Evolutionary conservation across 2,888 invertebrate genomes (phyloP), one percentile per base, ranked within the genome.

Genomic region (Hipparchia semele): DNA sequence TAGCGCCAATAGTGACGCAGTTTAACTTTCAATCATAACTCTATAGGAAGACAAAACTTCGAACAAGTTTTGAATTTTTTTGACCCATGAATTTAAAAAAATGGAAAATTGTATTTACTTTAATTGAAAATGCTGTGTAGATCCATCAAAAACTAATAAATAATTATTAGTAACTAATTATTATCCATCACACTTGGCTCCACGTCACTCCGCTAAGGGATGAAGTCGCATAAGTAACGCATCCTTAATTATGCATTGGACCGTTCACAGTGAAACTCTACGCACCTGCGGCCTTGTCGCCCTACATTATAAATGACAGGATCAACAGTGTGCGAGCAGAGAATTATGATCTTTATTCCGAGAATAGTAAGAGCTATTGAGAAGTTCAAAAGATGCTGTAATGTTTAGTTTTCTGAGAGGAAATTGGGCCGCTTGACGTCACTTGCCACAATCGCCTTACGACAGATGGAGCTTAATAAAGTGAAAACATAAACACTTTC

Each of bases 221-320:
- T 56, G 83, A 83, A 82, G 84, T 81, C 81, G 83, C 84, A 85
- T 53, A 61, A 69, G 61, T 81, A 83, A 81, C 86, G 87, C 84
- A 85, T 85, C 85, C 85, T 93, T 89, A 91, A 93, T 92, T 92
- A 93, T 93, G 92, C 90, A 92, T 86, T 84, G 85, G 80, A 84
- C 81, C 90, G 91, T 91, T 92, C 92, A 91, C 90, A 88, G 83
- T 78, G 80, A 81, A 78, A 80, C 79, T 80, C 56, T 53, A 69
- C 60, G 61, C 69, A 93, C 92, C 92, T 92, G 92, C 86, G 88
- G 83, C 90, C 82, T 86, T 89, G 90, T 90, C 91, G 87, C 87
- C 85, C 86, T 92, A 84, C 87, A 92, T 92, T 91, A 93, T 92
- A 91, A 92, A 93, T 92, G 91, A 86, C 46, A 58, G 65, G 53